A percentile compares a stretch with the other conserved stretches of the same genome.
Conservation (phyloP, 2,888 invertebrate genomes). For the Beris chalybata region DNA sequence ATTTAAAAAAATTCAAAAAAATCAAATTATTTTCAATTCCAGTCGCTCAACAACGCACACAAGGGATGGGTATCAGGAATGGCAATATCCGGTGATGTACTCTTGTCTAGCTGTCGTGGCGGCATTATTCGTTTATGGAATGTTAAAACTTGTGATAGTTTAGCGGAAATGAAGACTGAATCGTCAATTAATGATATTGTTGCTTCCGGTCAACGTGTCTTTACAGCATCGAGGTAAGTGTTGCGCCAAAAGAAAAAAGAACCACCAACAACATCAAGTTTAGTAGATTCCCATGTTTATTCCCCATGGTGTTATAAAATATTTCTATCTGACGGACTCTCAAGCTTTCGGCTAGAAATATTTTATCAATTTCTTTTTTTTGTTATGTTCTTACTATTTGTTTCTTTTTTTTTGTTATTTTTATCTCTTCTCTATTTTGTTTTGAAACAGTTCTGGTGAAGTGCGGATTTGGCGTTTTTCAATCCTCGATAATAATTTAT, state of each 20-base stretch:
- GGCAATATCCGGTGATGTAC: constrained; percentile 60
- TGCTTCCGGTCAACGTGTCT: constrained; percentile 67
- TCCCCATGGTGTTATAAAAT: no score
- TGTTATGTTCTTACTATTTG: not conserved
- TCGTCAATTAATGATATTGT: constrained; percentile 70
- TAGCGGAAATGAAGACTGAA: constrained; percentile 71
- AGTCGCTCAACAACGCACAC: constrained; percentile 80
- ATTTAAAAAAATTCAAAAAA: no score
- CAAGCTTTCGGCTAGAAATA: no score
- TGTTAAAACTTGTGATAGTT: constrained; percentile 64
- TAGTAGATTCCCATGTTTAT: not conserved
- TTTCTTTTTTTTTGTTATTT: not conserved
- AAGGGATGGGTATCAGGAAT: constrained; percentile 85
- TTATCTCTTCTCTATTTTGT: not conserved
- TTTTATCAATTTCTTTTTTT: no score
- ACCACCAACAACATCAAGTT: not conserved
- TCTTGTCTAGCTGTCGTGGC: constrained; percentile 76
- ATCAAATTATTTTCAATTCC: constrained; percentile 39
- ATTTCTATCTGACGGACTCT: no score
- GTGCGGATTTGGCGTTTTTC: constrained; percentile 49
- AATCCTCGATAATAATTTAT: constrained; percentile 45
- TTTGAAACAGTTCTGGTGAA: constrained; percentile 44
- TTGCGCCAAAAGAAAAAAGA: constrained; percentile 1
- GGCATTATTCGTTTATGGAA: constrained; percentile 78
- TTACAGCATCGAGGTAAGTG: constrained; percentile 83